Conservation (phyloP, 1,140 invertebrate species). For the Drosophila parvula region DNA sequence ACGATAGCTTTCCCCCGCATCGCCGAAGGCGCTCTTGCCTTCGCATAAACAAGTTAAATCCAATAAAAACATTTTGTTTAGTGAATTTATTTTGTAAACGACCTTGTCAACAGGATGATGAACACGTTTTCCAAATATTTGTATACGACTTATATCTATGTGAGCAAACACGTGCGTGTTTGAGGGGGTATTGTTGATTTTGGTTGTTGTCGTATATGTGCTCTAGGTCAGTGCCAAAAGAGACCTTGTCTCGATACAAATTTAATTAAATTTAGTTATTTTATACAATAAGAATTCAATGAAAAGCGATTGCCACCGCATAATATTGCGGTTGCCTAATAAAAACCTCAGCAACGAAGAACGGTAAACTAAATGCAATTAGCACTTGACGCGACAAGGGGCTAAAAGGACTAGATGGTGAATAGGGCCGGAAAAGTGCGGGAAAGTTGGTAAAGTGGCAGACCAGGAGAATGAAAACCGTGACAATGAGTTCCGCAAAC, state of each 20-base stretch:
- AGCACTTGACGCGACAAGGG: constrained; percentile 53
- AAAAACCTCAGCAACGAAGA: constrained; percentile 54
- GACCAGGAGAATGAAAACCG: neutral
- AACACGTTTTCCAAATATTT: constrained; percentile 78
- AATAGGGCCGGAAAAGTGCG: constrained; percentile 12
- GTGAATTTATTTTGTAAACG: constrained; percentile 76
- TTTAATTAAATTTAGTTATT: constrained; percentile 5
- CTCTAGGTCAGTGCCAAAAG: constrained; percentile 11
- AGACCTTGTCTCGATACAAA: constrained; percentile 3
- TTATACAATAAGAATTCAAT: neutral
- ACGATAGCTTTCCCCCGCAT: neutral
- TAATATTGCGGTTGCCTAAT: constrained; percentile 55
- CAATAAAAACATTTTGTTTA: constrained; percentile 78
- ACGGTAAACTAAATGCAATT: constrained; percentile 66
- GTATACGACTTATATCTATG: constrained; percentile 22
- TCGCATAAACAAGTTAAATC: constrained; percentile 71
- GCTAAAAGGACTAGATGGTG: neutral
- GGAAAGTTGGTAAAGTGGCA: neutral
- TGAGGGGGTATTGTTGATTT: constrained; percentile 49
- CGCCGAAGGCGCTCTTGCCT: constrained; percentile 36
- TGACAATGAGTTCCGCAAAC: constrained; percentile 47
- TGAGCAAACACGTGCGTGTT: constrained; percentile 21
- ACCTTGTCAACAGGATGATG: constrained; percentile 77
- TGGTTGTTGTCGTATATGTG: neutral
- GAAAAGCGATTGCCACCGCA: neutral